A percentile compares a stretch with the other conserved stretches of the same genome.
Evolutionary conservation across 2,888 invertebrate species (phyloP).

Genomic region (Acleris cristana): DNA sequence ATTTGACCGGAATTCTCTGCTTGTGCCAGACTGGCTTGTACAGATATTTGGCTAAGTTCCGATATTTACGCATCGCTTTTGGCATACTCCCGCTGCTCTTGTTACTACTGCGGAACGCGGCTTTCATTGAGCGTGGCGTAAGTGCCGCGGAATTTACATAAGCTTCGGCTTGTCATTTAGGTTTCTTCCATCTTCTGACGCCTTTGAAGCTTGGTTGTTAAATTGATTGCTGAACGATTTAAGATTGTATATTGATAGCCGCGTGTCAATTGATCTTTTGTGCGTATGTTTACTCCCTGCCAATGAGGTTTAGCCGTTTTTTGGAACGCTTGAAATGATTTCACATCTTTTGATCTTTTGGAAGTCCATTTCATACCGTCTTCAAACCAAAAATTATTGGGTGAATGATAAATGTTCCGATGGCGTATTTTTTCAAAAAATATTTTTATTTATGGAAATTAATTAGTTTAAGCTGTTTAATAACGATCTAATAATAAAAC

Average conservation of each 20-base stretch:
- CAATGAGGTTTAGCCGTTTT: no score
- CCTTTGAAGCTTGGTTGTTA: slow-evolving; percentile 18
- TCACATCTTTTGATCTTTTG: no score
- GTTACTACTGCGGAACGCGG: slow-evolving; percentile 46
- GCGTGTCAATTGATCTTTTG: no score
- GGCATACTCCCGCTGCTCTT: slow-evolving; percentile 54
- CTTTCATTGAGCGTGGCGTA: slow-evolving; percentile 45
- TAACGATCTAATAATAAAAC: no score
- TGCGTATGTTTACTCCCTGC: no score
- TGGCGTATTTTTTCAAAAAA: no score
- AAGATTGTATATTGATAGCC: slow-evolving; percentile 42
- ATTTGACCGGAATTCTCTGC: slow-evolving; percentile 8
- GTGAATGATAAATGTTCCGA: no score
- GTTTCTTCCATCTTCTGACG: slow-evolving; percentile 7
- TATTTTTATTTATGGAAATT: no score
- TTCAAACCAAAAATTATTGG: no score
- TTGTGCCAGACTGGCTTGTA: slow-evolving; percentile 21
- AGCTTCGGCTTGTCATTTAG: slow-evolving; percentile 13
- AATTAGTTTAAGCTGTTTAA: no score
- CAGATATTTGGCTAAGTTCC: slow-evolving; percentile 53
- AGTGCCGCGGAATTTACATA: slow-evolving; percentile 27
- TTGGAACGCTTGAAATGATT: no score
- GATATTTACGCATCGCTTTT: slow-evolving; percentile 56
- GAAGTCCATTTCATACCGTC: no score
- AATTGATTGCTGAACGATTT: slow-evolving; percentile 5